Evolutionary conservation across 1,140 invertebrate genomes (phyloP).

Genomic region (Ostrea edulis): DNA sequence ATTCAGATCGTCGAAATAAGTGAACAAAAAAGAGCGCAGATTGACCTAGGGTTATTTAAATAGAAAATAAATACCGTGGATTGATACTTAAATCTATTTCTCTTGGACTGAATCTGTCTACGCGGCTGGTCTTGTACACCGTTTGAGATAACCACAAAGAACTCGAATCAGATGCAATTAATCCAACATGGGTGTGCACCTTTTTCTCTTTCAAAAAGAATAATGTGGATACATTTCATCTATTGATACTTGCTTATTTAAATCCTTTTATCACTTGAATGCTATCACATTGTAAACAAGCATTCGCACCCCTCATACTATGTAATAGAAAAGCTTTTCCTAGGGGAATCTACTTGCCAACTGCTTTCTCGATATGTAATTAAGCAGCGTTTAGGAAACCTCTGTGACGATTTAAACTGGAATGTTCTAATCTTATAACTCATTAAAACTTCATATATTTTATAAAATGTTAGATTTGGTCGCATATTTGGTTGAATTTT

Average conservation of each 20-base stretch:
- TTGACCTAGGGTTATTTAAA: background rate
- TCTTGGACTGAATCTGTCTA: background rate
- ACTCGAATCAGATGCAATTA: background rate
- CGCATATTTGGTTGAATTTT: no score
- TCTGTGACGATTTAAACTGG: no score
- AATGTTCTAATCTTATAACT: background rate
- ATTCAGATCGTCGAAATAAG: no score
- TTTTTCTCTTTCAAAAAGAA: background rate
- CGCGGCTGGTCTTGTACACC: background rate
- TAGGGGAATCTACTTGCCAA: background rate
- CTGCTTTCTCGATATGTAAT: background rate
- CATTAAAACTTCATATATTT: background rate
- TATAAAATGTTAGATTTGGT: no score
- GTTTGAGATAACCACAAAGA: background rate
- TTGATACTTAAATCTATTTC: background rate
- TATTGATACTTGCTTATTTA: slow-evolving; percentile 6
- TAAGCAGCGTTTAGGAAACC: no score
- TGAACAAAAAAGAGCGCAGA: background rate
- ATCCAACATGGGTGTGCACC: background rate
- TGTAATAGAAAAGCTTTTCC: background rate
- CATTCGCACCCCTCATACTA: background rate
- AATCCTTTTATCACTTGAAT: slow-evolving; percentile 13
- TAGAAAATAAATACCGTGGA: background rate
- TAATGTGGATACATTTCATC: slow-evolving; percentile 18
- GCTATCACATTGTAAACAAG: slow-evolving; percentile 16